Percentiles rank a stretch among this genome's conserved stretches.
phyloP scores from a whole-genome alignment of 2,888 invertebrate species.

The Tricholauxania praeusta region DNA sequence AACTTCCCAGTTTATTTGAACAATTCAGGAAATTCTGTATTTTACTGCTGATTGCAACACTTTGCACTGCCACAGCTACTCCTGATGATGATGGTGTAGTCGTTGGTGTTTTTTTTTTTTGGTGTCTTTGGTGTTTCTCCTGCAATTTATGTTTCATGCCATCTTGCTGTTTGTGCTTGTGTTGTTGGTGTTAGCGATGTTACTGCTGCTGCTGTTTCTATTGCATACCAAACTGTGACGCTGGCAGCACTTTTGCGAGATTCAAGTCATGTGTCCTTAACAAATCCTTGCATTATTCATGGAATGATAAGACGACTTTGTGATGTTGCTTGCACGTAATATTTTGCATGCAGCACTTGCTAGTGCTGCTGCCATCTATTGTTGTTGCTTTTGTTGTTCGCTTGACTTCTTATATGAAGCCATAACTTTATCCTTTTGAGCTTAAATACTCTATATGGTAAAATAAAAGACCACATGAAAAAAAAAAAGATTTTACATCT shows the following conservation, averaged over 20 bases:
- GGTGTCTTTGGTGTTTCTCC: background rate
- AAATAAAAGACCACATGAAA: too few relatives aligned
- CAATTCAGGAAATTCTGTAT: constrained; percentile 13
- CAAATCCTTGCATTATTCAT: constrained; percentile 65
- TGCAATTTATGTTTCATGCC: constrained; percentile 5
- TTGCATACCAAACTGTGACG: constrained; percentile 24
- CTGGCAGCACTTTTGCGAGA: constrained; percentile 52
- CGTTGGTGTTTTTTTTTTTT: constrained; percentile 1
- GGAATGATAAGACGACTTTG: constrained; percentile 64
- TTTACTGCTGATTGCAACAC: constrained; percentile 36
- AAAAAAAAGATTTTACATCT: background rate
- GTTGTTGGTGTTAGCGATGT: constrained; percentile 1
- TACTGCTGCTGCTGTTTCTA: constrained; percentile 7
- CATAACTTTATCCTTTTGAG: constrained; percentile 18
- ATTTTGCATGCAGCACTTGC: constrained; percentile 30
- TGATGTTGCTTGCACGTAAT: constrained; percentile 47
- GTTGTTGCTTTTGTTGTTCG: constrained; percentile 35
- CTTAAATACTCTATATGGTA: too few relatives aligned
- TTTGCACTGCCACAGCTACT: constrained; percentile 11
- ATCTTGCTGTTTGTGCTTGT: background rate
- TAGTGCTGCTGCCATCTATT: constrained; percentile 16
- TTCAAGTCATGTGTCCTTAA: constrained; percentile 64
- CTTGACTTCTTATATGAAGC: constrained; percentile 4
- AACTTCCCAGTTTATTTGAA: constrained; percentile 9
- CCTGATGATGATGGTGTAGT: constrained; percentile 13